Evolutionary conservation across 2,888 invertebrate species (phyloP).

Genomic region (Callosobruchus maculatus): DNA sequence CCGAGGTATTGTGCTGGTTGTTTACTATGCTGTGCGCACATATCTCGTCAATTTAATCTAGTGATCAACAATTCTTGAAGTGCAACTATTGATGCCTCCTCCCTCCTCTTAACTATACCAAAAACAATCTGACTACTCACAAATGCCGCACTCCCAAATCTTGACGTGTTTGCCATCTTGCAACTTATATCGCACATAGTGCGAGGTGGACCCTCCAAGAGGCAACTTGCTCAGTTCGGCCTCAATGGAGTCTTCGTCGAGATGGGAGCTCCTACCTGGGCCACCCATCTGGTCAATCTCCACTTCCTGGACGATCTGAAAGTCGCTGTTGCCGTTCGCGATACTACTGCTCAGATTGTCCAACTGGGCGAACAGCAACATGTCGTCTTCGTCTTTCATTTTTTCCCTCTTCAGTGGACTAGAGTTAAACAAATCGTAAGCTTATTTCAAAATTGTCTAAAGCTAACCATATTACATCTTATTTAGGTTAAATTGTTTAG

Average conservation of each 20-base stretch:
- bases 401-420: slow-evolving; percentile 35
- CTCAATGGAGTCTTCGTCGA: background rate
- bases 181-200: slow-evolving; percentile 65
- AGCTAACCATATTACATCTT: too few species aligned
- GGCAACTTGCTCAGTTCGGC: background rate
- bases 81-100: too few species aligned
- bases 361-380: slow-evolving; percentile 33
- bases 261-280: background rate
- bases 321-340: slow-evolving; percentile 14
- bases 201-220: slow-evolving; percentile 40
- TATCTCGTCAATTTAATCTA: too few species aligned
- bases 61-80: too few species aligned
- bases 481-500: too few species aligned
- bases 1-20: too few species aligned
- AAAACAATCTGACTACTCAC: slow-evolving; percentile 49
- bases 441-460: background rate
- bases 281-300: slow-evolving; percentile 3
- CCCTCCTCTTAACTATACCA: too few species aligned
- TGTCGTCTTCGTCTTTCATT: slow-evolving; percentile 34
- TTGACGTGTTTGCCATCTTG: slow-evolving; percentile 65
- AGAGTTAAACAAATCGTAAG: slow-evolving; percentile 1
- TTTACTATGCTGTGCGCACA: too few species aligned
- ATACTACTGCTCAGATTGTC: slow-evolving; percentile 25
- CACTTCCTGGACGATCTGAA: slow-evolving; percentile 19
- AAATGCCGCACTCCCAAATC: slow-evolving; percentile 73